Evolutionary conservation across 2,797 vertebrate species (phyloP).

Genomic region (Psittacula derbiana): DNA sequence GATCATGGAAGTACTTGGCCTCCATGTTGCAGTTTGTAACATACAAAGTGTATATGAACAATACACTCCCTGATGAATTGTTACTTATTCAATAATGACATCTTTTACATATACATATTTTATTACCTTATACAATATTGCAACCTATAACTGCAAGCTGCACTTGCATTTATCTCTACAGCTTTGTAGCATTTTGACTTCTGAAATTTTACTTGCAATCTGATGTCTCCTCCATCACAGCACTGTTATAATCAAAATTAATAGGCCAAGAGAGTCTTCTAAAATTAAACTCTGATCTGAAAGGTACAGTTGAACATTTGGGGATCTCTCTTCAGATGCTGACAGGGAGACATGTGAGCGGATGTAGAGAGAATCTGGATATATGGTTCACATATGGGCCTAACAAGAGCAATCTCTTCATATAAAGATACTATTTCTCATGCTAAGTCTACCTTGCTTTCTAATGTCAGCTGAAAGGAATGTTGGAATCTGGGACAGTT

Average conservation of each 20-base stretch:
- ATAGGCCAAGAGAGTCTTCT: conserved; percentile 40
- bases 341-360: conserved; percentile 55
- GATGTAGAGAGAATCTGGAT: conserved; percentile 65
- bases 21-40: background rate
- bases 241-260: conserved; percentile 52
- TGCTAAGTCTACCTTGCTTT: conserved; percentile 46
- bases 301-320: conserved; percentile 61
- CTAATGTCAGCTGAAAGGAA: conserved; percentile 31
- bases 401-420: conserved; percentile 64
- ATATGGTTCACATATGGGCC: conserved; percentile 65
- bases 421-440: conserved; percentile 55
- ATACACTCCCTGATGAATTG: background rate
- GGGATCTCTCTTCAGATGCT: conserved; percentile 61
- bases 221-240: conserved; percentile 18
- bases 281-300: conserved; percentile 61
- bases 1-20: background rate
- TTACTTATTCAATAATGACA: background rate
- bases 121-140: background rate
- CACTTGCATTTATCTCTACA: background rate
- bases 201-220: background rate
- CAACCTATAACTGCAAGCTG: background rate
- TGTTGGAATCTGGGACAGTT: conserved; percentile 18
- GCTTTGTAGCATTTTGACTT: background rate
- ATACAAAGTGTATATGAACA: background rate
- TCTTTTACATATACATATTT: background rate